Percentiles rank a stretch among this genome's conserved stretches.
phyloP scores from a whole-genome alignment of 37 sponge, comb jelly and placozoan genomes.

The Lycopodina hypogea region DNA sequence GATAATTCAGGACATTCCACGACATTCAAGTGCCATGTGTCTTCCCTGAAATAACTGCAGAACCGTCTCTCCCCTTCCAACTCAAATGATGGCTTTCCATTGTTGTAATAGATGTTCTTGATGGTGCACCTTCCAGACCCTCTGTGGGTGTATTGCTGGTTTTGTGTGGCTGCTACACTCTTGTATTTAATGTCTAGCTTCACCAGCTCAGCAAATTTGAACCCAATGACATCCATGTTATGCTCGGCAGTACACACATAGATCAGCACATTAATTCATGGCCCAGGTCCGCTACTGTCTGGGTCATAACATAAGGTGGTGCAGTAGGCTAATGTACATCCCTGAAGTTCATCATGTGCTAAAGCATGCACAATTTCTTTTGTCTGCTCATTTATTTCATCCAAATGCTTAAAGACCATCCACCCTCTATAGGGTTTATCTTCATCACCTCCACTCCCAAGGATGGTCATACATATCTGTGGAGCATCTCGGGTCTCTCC shows the following conservation, averaged over 20 bases:
- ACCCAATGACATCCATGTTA: slow-evolving; percentile 41
- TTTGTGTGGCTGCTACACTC: slow-evolving; percentile 48
- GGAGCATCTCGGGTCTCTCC: neutral
- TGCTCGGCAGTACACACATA: slow-evolving; percentile 53
- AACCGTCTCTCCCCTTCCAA: neutral
- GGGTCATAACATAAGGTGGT: slow-evolving; percentile 31
- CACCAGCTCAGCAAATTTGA: slow-evolving; percentile 43
- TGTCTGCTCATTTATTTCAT: slow-evolving; percentile 26
- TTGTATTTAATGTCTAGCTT: slow-evolving; percentile 54
- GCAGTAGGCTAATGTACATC: slow-evolving; percentile 19
- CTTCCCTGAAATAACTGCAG: neutral
- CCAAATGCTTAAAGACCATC: slow-evolving; percentile 21
- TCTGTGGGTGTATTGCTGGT: slow-evolving; percentile 17
- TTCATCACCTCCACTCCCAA: neutral
- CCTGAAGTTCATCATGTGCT: slow-evolving; percentile 13
- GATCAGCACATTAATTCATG: neutral
- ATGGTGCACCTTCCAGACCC: slow-evolving; percentile 21
- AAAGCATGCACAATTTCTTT: slow-evolving; percentile 10
- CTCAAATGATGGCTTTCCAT: slow-evolving; percentile 47
- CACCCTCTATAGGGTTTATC: slow-evolving; percentile 36
- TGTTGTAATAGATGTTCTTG: slow-evolving; percentile 57
- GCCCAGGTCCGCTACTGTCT: neutral
- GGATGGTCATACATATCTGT: neutral
- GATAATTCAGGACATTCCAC: neutral
- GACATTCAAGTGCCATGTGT: neutral